A percentile compares a stretch with the other conserved stretches of the same genome.
Conservation (phyloP, 2,113 vertebrate species). For the Amphiprion ocellaris region DNA sequence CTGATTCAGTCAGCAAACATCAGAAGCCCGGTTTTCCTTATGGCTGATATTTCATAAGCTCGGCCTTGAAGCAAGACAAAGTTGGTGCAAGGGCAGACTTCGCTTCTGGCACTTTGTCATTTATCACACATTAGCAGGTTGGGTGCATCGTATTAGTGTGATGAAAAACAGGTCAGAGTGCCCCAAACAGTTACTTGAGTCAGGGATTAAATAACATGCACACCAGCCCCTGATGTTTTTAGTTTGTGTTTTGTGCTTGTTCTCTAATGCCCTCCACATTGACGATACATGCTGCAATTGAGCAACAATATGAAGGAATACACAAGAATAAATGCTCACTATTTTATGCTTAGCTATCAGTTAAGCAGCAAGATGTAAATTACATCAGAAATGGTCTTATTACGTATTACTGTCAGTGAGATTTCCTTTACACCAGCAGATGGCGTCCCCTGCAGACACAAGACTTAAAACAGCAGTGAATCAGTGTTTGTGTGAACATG, state of each 20-base stretch:
- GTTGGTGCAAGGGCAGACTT: constrained; percentile 53
- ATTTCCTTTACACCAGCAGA: constrained; percentile 58
- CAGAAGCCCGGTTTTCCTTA: constrained; percentile 34
- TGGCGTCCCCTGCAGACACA: constrained; percentile 24
- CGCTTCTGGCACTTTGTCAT: constrained; percentile 60
- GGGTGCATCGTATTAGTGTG: constrained; percentile 28
- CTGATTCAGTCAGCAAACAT: constrained; percentile 62
- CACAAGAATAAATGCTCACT: background rate
- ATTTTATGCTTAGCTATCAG: too few species aligned
- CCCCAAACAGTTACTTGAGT: background rate
- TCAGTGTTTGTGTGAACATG: constrained; percentile 11
- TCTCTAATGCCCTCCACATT: background rate
- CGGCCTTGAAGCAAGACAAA: constrained; percentile 23
- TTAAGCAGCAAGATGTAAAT: background rate
- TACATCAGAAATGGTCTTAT: background rate
- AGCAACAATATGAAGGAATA: background rate
- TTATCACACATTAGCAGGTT: constrained; percentile 68
- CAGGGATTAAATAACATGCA: constrained; percentile 13
- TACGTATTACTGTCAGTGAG: background rate
- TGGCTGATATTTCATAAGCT: constrained; percentile 46
- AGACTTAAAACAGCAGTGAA: background rate
- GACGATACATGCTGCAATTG: background rate
- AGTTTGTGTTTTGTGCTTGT: background rate
- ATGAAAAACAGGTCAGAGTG: constrained; percentile 39
- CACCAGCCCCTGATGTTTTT: background rate